Percentiles rank a stretch among this genome's conserved stretches.
phyloP scores from a whole-genome alignment of 2,888 invertebrate species.

The Meghimatium bilineatum region DNA sequence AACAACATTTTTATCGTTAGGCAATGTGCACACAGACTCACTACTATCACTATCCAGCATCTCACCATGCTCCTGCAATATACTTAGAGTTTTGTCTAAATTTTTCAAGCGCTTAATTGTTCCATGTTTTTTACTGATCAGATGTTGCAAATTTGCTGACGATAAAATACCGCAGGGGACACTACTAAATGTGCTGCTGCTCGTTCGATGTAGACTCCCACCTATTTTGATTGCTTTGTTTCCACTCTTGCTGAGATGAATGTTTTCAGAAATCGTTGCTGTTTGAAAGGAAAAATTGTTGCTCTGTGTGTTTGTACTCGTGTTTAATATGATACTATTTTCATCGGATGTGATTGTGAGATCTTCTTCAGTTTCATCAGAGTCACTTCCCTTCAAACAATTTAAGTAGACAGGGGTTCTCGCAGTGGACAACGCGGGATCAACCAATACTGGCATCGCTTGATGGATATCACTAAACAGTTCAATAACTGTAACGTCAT shows the following conservation, averaged over 20 bases:
- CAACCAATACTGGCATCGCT: too few species aligned
- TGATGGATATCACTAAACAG: neutral
- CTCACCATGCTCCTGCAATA: neutral
- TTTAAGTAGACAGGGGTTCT: too few species aligned
- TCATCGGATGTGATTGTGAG: conserved; percentile 38
- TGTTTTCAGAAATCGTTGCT: neutral
- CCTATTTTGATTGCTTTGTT: neutral
- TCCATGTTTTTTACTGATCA: neutral
- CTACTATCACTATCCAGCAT: neutral
- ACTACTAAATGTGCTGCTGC: neutral
- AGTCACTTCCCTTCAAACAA: neutral
- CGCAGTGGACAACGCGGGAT: rapidly evolving
- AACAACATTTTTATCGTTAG: neutral
- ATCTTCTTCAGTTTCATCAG: conserved; percentile 15
- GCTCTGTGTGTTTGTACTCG: neutral
- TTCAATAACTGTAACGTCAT: conserved; percentile 30
- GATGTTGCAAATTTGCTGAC: neutral
- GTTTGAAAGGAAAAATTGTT: neutral
- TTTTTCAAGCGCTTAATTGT: too few species aligned
- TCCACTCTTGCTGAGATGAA: neutral
- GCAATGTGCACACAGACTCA: neutral
- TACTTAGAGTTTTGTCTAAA: neutral
- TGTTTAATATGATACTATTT: neutral
- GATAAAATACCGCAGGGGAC: too few species aligned
- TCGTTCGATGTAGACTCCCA: neutral